A percentile compares a stretch with the other conserved stretches of the same genome.
Conservation (phyloP, 2,113 vertebrate genomes). For the Cebus imitator region DNA sequence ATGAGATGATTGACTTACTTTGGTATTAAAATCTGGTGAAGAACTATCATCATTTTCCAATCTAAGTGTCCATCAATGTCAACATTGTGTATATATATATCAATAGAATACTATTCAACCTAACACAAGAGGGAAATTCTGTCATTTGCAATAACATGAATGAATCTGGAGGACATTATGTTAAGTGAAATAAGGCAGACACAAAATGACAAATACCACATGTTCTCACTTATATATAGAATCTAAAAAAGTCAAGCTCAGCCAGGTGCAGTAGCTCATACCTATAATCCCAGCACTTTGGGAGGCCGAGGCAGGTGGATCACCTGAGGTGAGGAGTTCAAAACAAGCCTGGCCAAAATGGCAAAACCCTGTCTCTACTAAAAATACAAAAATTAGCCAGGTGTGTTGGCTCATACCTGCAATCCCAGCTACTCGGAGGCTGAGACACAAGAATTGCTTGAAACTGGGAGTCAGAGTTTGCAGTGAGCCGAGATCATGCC, state of each 20-base stretch:
- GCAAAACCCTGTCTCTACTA: too few relatives aligned
- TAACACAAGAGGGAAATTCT: background rate
- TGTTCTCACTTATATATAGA: background rate
- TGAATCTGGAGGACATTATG: background rate
- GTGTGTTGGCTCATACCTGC: too few relatives aligned
- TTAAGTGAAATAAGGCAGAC: background rate
- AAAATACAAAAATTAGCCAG: too few relatives aligned
- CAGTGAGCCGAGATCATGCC: too few relatives aligned
- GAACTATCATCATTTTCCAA: background rate
- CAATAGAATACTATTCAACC: background rate
- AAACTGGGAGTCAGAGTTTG: too few relatives aligned
- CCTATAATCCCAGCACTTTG: too few relatives aligned
- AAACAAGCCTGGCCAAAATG: too few relatives aligned
- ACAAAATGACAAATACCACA: background rate
- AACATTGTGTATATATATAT: background rate
- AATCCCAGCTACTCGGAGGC: too few relatives aligned
- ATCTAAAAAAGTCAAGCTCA: background rate
- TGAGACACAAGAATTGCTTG: too few relatives aligned
- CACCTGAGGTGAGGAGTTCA: too few relatives aligned
- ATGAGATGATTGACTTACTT: background rate
- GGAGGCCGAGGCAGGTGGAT: too few relatives aligned
- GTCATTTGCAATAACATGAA: background rate
- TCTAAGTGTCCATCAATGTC: background rate
- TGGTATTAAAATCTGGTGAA: background rate
- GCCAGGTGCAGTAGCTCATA: too few relatives aligned